These are phyloP conservation scores for Callitettix versicolor DNA, from an alignment of 1,140 invertebrate species.

Conservation along the genomic window DNA sequence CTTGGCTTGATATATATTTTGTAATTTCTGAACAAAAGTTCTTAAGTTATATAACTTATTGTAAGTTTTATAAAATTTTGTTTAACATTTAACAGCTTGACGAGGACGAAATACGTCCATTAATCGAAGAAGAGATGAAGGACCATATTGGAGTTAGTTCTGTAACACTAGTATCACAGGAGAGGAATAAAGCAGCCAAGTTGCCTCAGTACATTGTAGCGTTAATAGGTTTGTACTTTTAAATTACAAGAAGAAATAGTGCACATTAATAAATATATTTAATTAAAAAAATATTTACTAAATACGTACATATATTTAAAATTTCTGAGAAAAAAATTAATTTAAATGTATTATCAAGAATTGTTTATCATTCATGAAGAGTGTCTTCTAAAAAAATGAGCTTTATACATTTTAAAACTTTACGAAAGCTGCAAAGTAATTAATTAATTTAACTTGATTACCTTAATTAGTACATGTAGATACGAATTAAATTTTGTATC, in stretches of 20 bases:
- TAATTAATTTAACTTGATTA: no score
- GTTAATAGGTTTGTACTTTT: conserved; percentile 19
- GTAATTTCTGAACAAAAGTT: no score
- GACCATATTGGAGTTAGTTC: conserved; percentile 21
- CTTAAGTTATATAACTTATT: no score
- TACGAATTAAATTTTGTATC: no score
- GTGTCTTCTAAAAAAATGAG: not conserved
- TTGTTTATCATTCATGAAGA: not conserved
- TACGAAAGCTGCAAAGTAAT: no score
- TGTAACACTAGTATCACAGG: conserved; percentile 15
- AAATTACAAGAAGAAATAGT: not conserved
- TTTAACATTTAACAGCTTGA: no score
- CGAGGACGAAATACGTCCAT: not conserved
- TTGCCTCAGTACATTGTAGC: conserved; percentile 26
- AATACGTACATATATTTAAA: not conserved
- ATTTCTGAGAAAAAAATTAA: not conserved
- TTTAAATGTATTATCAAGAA: not conserved
- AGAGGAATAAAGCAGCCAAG: conserved; percentile 7
- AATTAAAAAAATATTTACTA: not conserved
- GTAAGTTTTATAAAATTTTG: no score
- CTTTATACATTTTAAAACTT: not conserved
- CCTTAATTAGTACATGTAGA: no score
- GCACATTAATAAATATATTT: not conserved
- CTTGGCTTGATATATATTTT: no score
- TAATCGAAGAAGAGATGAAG: conserved; percentile 8